Evolutionary conservation across 2,888 invertebrate genomes (phyloP).

Genomic region (Scelioninae gen. 1): DNA sequence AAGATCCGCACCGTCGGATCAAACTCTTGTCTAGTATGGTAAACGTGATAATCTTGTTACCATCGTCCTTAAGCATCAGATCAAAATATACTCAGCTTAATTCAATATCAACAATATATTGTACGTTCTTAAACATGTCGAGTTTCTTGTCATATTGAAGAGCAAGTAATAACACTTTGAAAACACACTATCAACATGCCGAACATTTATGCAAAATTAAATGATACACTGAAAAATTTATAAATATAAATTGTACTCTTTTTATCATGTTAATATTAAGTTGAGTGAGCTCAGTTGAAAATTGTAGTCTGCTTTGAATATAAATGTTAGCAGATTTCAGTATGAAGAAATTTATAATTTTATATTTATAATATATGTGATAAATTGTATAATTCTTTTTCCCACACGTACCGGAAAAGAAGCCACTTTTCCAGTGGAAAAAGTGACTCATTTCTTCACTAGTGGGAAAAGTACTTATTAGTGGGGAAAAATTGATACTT

Average conservation of each 20-base stretch:
- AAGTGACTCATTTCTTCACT: too few relatives aligned
- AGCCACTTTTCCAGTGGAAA: too few relatives aligned
- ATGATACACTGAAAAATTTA: not conserved
- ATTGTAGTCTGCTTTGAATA: too few relatives aligned
- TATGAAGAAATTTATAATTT: too few relatives aligned
- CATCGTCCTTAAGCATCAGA: slow-evolving; percentile 37
- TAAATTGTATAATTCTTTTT: too few relatives aligned
- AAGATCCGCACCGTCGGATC: slow-evolving; percentile 14
- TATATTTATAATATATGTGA: too few relatives aligned
- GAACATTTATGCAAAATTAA: slow-evolving; percentile 35
- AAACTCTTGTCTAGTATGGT: slow-evolving; percentile 32
- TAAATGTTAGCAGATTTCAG: too few relatives aligned
- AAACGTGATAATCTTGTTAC: slow-evolving; percentile 53
- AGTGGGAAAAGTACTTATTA: too few relatives aligned
- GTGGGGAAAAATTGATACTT: too few relatives aligned
- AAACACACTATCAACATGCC: slow-evolving; percentile 3
- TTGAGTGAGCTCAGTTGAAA: not conserved
- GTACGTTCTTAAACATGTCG: slow-evolving; percentile 25
- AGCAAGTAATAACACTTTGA: slow-evolving; percentile 14
- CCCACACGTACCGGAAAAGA: too few relatives aligned
- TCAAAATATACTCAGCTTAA: slow-evolving; percentile 41
- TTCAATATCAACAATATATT: slow-evolving; percentile 37
- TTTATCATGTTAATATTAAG: too few relatives aligned
- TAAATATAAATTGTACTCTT: not conserved
- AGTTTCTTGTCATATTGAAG: slow-evolving; percentile 17